Evolutionary conservation across 2,113 vertebrate species (phyloP), one percentile per base, ranked within the genome.

Genomic region (Donacobius atricapilla): DNA sequence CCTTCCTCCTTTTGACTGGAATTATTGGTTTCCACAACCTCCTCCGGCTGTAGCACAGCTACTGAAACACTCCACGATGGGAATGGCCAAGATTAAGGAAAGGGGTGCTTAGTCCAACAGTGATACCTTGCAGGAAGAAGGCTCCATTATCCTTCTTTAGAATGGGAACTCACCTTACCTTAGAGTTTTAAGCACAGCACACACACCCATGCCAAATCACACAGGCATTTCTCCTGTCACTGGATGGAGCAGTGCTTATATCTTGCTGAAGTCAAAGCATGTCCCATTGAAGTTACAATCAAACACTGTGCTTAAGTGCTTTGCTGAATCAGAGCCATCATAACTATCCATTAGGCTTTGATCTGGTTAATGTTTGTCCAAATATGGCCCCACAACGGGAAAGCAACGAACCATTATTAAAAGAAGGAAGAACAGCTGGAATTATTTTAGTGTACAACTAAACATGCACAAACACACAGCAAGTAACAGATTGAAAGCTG

Each of bases 311-410:
- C 90, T 88, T 94, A 95, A 97, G 96, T 95, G 94, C 96, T 96
- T 78, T 96, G 93, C 96, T 97, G 96, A 97, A 95, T 94, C 94
- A 56, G 76, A 96, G 96, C 93, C 96, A 97, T 94, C 69, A 20
- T 50, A 96, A 96, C 95, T 95, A 92, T 96, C 94, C 94, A 95
- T 96, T 96, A 96, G 77, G 94, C 94, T 97, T 97, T 97, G 96
- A 97, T 97, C 96, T 96, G 92, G 96, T 96, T 97, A 96, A 96
- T 96, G 92, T 96, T 97, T 97, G 96, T 92, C 93, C 96, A 97
- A 93, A 94, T 92, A 97, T 4, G 83, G 96, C 89, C 92, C 92
- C 88, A 83, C 89, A 86, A 96, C 12, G 9, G 83, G 90, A 96
- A 96, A 89, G 96, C 92, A 96, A 92, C 68, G 93, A 96, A 79